phyloP scores from a whole-genome alignment of 2,797 vertebrate species.

The Tenualosa thibaudeaui region DNA sequence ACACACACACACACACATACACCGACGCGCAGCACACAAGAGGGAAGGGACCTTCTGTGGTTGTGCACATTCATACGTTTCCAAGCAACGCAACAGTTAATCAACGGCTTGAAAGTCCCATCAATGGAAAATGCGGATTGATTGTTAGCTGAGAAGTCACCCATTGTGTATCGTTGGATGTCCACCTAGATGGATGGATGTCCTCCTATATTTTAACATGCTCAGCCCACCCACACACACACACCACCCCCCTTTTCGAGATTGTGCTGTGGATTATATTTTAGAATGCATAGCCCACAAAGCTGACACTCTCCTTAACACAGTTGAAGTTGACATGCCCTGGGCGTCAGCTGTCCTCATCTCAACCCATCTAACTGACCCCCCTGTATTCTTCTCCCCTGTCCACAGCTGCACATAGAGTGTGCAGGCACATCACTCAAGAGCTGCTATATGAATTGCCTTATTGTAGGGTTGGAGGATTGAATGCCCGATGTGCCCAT shows the following conservation, averaged over 20 bases:
- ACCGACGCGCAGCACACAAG: no score
- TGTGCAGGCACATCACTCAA: conserved; percentile 25
- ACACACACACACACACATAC: background rate
- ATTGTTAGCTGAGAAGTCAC: no score
- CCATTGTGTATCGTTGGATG: no score
- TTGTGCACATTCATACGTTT: no score
- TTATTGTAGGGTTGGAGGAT: background rate
- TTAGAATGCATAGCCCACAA: background rate
- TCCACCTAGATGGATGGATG: no score
- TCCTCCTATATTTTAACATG: no score
- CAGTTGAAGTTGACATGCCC: background rate
- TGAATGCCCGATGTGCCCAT: background rate
- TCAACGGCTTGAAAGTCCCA: no score
- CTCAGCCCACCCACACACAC: background rate
- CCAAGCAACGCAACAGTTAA: no score
- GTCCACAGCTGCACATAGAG: no score
- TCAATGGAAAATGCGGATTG: no score
- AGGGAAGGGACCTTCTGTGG: no score
- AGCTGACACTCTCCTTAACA: background rate
- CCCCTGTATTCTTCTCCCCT: background rate
- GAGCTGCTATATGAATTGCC: background rate
- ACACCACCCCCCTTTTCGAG: background rate
- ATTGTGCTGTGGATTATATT: background rate
- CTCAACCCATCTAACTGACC: background rate
- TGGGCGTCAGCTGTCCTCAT: background rate